Conservation (phyloP, 2,113 vertebrate genomes). For the Psettodes erumei region DNA sequence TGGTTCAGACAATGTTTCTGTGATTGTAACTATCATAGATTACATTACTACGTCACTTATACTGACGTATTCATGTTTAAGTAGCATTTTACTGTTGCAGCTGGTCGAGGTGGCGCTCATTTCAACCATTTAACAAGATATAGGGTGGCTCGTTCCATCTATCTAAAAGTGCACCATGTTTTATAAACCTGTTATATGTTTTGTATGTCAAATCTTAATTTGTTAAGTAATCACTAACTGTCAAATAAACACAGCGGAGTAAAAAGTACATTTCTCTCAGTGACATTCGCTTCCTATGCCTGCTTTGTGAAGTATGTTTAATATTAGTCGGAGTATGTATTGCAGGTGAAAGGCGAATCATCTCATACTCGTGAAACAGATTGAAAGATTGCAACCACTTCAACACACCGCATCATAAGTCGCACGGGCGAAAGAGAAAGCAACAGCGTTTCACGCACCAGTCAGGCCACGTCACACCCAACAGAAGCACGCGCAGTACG, state of each 20-base stretch:
- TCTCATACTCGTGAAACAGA: constrained; percentile 36
- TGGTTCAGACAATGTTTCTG: not conserved
- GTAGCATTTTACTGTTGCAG: not conserved
- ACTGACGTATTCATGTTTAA: not conserved
- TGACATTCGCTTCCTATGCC: not conserved
- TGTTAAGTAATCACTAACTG: not conserved
- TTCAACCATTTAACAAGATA: not conserved
- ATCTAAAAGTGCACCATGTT: not conserved
- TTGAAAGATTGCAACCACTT: constrained; percentile 8
- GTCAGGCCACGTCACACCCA: constrained; percentile 42
- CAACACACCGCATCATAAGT: constrained; percentile 3
- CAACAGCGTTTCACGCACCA: constrained; percentile 23
- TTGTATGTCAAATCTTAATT: not conserved
- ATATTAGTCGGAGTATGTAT: not conserved
- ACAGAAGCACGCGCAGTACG: constrained; percentile 25
- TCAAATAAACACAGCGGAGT: not conserved
- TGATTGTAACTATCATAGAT: not conserved
- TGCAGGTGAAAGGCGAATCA: constrained; percentile 16
- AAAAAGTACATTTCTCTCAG: not conserved
- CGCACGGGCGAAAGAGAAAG: constrained; percentile 3
- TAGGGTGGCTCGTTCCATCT: not conserved
- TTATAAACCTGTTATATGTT: not conserved
- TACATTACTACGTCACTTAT: not conserved
- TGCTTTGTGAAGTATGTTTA: not conserved
- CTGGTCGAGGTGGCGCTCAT: not conserved